Conservation (phyloP, 2,797 vertebrate species). For the Syndactyla subalaris region DNA sequence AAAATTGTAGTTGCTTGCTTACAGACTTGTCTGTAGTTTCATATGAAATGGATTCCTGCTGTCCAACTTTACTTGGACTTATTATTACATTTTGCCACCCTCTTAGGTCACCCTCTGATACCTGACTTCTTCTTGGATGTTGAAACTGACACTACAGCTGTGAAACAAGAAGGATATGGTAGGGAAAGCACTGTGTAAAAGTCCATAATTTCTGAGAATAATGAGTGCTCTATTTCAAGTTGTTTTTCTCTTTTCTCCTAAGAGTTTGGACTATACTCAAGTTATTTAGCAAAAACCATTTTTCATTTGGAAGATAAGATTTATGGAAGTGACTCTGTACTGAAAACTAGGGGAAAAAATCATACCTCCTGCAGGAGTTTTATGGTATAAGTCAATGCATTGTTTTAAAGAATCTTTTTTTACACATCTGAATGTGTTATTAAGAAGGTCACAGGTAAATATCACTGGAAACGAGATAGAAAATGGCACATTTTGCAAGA, state of each 20-base stretch:
- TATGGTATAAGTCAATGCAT: background rate
- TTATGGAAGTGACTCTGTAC: background rate
- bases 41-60: background rate
- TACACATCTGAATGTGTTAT: background rate
- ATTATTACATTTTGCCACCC: background rate
- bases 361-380: background rate
- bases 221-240: background rate
- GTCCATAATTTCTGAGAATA: background rate
- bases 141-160: slow-evolving; percentile 69
- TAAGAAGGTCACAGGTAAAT: background rate
- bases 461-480: background rate
- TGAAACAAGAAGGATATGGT: slow-evolving; percentile 81
- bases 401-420: background rate
- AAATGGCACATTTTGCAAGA: background rate
- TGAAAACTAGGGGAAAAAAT: background rate
- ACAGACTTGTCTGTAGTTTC: background rate
- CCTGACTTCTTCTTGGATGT: slow-evolving; percentile 96
- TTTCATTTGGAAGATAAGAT: background rate
- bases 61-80: background rate
- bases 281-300: background rate
- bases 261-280: background rate
- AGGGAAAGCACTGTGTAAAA: background rate
- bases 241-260: background rate
- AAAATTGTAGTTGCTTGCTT: background rate
- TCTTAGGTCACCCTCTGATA: slow-evolving; percentile 88